phyloP scores from a whole-genome alignment of 2,797 vertebrate species.

The Gambelia wislizenii region DNA sequence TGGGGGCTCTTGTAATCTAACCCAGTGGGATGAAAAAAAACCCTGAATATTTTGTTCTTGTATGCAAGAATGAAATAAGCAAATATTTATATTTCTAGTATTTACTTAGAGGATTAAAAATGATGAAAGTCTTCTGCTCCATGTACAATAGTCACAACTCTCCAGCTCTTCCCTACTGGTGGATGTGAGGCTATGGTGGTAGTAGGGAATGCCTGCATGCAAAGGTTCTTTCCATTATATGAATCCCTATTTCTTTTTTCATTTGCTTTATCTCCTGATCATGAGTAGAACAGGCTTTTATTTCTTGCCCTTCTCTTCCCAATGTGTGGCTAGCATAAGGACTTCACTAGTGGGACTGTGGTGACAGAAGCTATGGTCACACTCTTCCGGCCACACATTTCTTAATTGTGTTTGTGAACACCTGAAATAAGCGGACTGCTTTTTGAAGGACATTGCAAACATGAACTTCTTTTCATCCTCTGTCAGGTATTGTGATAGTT shows the following conservation, averaged over 20 bases:
- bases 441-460: neutral
- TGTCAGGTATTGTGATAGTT: constrained; percentile 39
- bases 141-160: too few species aligned
- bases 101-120: too few species aligned
- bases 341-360: too few species aligned
- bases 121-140: too few species aligned
- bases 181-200: too few species aligned
- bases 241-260: neutral
- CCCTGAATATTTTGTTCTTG: too few species aligned
- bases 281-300: neutral
- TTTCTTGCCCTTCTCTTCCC: neutral
- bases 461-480: constrained; percentile 29
- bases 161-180: too few species aligned
- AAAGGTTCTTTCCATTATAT: neutral
- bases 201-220: too few species aligned
- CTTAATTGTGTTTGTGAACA: neutral
- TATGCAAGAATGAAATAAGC: too few species aligned
- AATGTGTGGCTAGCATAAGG: neutral
- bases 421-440: neutral
- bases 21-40: too few species aligned
- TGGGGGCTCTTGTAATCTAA: too few species aligned
- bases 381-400: neutral
- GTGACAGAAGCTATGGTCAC: neutral
- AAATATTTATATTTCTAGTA: too few species aligned
- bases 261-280: neutral